Percentiles rank a stretch among this genome's conserved stretches.
Evolutionary conservation across 2,113 vertebrate species (phyloP).

Genomic region (Columba livia): DNA sequence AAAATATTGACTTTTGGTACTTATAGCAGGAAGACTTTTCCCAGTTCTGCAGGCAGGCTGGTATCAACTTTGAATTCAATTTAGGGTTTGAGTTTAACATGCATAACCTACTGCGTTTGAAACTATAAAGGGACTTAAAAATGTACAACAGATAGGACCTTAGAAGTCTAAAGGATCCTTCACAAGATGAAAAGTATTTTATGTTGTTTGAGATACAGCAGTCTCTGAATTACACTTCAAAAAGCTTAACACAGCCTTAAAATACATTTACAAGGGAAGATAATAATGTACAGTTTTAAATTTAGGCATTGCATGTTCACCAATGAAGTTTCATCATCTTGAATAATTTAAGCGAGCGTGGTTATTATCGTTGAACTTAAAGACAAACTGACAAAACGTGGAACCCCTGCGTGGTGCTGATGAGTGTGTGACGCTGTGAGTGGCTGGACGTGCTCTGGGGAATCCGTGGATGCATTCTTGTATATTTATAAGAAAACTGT

Average conservation of each 20-base stretch:
- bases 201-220: slow-evolving; percentile 64
- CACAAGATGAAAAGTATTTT: slow-evolving; percentile 67
- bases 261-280: slow-evolving; percentile 65
- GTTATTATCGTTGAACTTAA: slow-evolving; percentile 59
- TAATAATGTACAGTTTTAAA: slow-evolving; percentile 68
- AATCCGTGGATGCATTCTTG: neutral
- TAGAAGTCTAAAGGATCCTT: slow-evolving; percentile 66
- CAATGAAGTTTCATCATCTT: slow-evolving; percentile 62
- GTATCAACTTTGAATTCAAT: slow-evolving; percentile 63
- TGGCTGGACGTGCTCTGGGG: slow-evolving; percentile 50
- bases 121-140: slow-evolving; percentile 71
- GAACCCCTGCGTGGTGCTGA: slow-evolving; percentile 59
- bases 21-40: slow-evolving; percentile 23
- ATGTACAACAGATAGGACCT: slow-evolving; percentile 68
- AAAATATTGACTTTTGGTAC: slow-evolving; percentile 51
- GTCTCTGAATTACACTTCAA: slow-evolving; percentile 65
- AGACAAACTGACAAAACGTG: slow-evolving; percentile 61
- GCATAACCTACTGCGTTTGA: slow-evolving; percentile 58
- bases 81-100: slow-evolving; percentile 64
- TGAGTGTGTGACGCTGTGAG: slow-evolving; percentile 44
- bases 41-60: slow-evolving; percentile 45
- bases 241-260: slow-evolving; percentile 60
- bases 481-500: slow-evolving; percentile 51
- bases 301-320: slow-evolving; percentile 61
- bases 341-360: slow-evolving; percentile 63